phyloP scores from a whole-genome alignment of 2,797 vertebrate genomes.

The Crypturellus tataupa region DNA sequence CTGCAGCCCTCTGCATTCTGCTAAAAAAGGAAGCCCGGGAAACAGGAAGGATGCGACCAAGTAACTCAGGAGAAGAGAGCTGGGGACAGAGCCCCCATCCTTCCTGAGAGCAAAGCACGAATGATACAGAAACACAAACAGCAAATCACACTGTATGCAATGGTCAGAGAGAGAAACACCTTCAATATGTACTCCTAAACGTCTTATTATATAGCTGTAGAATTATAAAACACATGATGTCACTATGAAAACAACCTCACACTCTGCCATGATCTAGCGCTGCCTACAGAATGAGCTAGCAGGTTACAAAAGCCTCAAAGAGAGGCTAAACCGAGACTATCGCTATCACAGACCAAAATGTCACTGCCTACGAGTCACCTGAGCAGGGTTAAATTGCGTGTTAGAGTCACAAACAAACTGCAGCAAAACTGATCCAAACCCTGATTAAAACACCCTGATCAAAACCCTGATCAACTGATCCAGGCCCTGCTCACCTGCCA shows the following conservation, averaged over 20 bases:
- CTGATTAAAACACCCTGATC: too few relatives aligned
- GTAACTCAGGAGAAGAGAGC: slow-evolving; percentile 31
- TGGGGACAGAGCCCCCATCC: background rate
- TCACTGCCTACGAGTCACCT: fast-evolving
- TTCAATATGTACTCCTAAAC: background rate
- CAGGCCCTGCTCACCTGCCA: background rate
- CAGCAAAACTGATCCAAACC: background rate
- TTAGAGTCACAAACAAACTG: background rate
- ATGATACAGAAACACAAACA: background rate
- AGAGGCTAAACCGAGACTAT: background rate
- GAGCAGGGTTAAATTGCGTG: fast-evolving
- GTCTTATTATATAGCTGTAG: fast-evolving
- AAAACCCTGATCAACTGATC: background rate
- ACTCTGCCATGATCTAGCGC: fast-evolving
- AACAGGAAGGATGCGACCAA: background rate
- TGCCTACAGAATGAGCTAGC: fast-evolving
- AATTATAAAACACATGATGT: fast-evolving
- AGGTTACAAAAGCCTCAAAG: background rate
- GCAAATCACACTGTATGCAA: background rate
- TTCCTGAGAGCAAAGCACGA: slow-evolving; percentile 18
- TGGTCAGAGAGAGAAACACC: background rate
- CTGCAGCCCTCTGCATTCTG: background rate
- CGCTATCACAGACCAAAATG: background rate
- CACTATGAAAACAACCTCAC: background rate
- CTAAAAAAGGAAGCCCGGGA: slow-evolving; percentile 46